Evolutionary conservation across 2,888 invertebrate species (phyloP).

Genomic region (Callimorpha dominula): DNA sequence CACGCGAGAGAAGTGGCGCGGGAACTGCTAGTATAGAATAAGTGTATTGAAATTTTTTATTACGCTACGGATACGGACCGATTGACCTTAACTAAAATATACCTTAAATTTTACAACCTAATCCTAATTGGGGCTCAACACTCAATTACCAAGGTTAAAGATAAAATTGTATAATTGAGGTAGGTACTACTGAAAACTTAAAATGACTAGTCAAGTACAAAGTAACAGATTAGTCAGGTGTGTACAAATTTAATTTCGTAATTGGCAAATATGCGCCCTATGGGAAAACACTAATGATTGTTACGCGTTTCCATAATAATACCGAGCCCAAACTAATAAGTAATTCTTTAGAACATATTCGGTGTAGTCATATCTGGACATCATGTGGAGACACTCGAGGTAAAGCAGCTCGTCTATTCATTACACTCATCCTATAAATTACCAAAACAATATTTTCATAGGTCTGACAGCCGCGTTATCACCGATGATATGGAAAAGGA

Average conservation of each 20-base stretch:
- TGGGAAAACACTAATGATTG: constrained; percentile 44
- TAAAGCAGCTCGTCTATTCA: constrained; percentile 21
- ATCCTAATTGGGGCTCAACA: background rate
- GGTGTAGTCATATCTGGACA: constrained; percentile 46
- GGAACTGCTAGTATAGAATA: background rate
- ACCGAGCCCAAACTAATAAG: constrained; percentile 52
- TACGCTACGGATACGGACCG: background rate
- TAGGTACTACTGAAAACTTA: background rate
- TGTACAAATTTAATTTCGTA: constrained; percentile 55
- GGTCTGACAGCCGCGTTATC: constrained; percentile 53
- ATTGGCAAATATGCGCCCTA: constrained; percentile 47
- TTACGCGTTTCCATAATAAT: constrained; percentile 32
- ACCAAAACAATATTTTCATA: constrained; percentile 34
- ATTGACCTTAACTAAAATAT: background rate
- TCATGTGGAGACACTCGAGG: constrained; percentile 58
- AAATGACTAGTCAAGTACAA: constrained; percentile 2
- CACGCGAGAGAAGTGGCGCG: too few species aligned
- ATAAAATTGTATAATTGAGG: background rate
- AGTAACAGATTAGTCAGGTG: constrained; percentile 44
- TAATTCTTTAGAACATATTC: constrained; percentile 32
- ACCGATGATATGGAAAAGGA: constrained; percentile 53
- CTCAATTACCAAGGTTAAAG: background rate
- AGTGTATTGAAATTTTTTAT: background rate
- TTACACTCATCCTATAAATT: background rate
- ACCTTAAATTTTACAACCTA: background rate